phyloP scores from a whole-genome alignment of 2,113 vertebrate genomes.

The Pleuronectes platessa region DNA sequence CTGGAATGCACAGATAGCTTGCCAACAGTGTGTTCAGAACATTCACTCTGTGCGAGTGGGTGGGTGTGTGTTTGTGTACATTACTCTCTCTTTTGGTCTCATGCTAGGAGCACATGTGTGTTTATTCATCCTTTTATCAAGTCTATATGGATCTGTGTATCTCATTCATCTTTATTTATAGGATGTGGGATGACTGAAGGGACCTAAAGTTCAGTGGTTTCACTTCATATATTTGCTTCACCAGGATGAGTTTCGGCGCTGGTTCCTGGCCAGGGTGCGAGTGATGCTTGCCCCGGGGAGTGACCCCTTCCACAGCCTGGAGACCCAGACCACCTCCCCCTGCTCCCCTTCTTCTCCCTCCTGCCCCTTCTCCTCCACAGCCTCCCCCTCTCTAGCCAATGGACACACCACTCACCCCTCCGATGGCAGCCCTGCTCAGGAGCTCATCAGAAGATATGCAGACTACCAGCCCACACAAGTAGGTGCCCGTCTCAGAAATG shows the following conservation, averaged over 20 bases:
- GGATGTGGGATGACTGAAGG: background rate
- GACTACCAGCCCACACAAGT: constrained; percentile 82
- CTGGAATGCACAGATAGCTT: no score
- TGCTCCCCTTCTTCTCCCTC: constrained; percentile 81
- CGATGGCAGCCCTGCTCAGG: constrained; percentile 80
- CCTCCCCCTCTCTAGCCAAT: constrained; percentile 77
- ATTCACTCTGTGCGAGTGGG: no score
- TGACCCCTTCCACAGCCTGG: constrained; percentile 84
- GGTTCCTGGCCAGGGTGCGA: constrained; percentile 95
- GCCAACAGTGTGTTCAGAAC: no score
- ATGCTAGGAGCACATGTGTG: no score
- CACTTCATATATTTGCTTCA: constrained; percentile 18
- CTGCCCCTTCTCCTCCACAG: constrained; percentile 72
- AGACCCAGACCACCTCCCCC: constrained; percentile 82
- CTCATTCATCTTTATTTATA: no score
- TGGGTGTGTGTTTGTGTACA: no score
- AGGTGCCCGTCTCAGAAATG: background rate
- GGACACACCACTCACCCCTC: constrained; percentile 81
- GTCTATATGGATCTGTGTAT: no score
- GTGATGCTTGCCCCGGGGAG: constrained; percentile 87
- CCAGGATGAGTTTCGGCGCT: constrained; percentile 95
- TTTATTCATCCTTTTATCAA: no score
- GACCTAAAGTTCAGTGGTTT: background rate
- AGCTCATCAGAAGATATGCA: constrained; percentile 79
- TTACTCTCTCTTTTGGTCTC: no score